A percentile compares a stretch with the other conserved stretches of the same genome.
Conservation (phyloP, 2,888 invertebrate genomes). For the Sclerodermus sp. region DNA sequence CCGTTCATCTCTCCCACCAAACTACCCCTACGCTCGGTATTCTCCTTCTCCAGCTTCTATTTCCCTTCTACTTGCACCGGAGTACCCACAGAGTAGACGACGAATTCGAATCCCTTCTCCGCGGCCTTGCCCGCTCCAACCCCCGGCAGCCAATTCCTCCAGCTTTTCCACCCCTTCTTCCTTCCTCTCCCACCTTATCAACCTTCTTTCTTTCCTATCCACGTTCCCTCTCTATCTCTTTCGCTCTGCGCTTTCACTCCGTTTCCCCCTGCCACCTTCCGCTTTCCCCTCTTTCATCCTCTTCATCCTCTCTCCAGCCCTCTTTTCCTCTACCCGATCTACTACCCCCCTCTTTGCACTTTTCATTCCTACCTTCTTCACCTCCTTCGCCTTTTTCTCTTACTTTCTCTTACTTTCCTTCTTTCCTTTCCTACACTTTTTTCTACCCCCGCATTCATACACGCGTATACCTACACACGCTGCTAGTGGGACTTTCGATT, state of each 20-base stretch:
- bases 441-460: slow-evolving; percentile 4
- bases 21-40: slow-evolving; percentile 10
- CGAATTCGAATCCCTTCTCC: slow-evolving; percentile 1
- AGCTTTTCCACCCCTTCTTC: slow-evolving; percentile 8
- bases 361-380: slow-evolving; percentile 4
- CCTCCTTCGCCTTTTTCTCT: slow-evolving; percentile 12
- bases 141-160: slow-evolving; percentile 3
- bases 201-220: slow-evolving; percentile 14
- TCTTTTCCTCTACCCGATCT: slow-evolving; percentile 4
- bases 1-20: slow-evolving; percentile 34
- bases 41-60: slow-evolving; percentile 1
- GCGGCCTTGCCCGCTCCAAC: not conserved
- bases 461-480: slow-evolving; percentile 13
- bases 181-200: slow-evolving; percentile 9
- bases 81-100: too few species aligned
- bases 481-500: slow-evolving; percentile 41
- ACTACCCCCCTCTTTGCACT: slow-evolving; percentile 11
- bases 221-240: slow-evolving; percentile 13
- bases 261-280: slow-evolving; percentile 14
- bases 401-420: slow-evolving; percentile 13
- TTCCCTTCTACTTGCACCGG: slow-evolving; percentile 1
- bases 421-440: not conserved
- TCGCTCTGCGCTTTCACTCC: slow-evolving; percentile 17
- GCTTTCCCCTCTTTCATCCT: slow-evolving; percentile 5
- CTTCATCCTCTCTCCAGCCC: slow-evolving; percentile 8